Evolutionary conservation across 1,140 invertebrate species (phyloP), one percentile per base, ranked within the genome.

Genomic region (Meteorus sp.): DNA sequence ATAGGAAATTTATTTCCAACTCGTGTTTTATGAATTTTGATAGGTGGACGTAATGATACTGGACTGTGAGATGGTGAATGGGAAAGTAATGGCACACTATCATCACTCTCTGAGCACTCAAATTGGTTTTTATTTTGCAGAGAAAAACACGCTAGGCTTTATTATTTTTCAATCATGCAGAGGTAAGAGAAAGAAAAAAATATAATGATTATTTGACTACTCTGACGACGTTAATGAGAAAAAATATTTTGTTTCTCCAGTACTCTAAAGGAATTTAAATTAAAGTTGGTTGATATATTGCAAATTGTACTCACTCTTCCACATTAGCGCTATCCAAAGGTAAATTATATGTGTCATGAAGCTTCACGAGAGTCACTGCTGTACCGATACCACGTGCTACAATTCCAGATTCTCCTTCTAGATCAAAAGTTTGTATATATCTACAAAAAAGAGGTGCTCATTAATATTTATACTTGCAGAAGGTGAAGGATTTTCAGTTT

Each of bases 331-430:
- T 78, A 52, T 84, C 81, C 8, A 72, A 69, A 39, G 68, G 71
- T 27, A 77, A 65, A 50, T 64, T 75, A 7, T 73, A 63, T 23
- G 69, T 61, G 60, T 82, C 83, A 15, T 82, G 80, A 27, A 85
- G 67, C 70, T 85, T 85, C 1, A 86, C 80, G 22, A 94, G 79
- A 1, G 88, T 90, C 0, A 92, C 92, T 7, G 92, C 92, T 17
- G 93, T 95, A n/a, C 94, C 94, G 59, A 96, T 92, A 0, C 94
- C 95, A 47, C 96, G 83, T 0, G 89, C 89, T 4, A 98, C 95
- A 52, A 98, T 94, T 0, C 95, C 95, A 23, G 93, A 95, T 77
- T 98, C 96, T 2, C 95, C 95, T 80, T 98, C 96, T 43, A 99
- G 76, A 80, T 99, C 96, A 79, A 98, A 98, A 79, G 90, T 94